Evolutionary conservation across 2,113 vertebrate genomes (phyloP).

Genomic region (Fregata magnificens): DNA sequence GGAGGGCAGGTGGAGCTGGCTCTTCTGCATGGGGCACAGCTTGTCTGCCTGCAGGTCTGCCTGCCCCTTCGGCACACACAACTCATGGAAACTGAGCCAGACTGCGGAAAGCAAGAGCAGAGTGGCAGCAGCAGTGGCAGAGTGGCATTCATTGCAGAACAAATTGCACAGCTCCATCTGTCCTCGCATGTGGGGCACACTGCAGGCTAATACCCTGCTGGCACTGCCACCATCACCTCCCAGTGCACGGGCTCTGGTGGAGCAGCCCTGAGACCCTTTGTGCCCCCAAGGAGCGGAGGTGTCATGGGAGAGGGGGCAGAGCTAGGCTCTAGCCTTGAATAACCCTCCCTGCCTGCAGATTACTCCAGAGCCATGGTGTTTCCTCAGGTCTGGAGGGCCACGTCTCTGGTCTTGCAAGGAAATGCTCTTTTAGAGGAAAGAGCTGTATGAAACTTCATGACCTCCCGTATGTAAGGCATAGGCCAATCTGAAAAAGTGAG

Average conservation of each 20-base stretch:
- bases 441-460: neutral
- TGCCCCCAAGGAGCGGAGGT: neutral
- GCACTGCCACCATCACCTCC: neutral
- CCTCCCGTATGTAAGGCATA: neutral
- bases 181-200: neutral
- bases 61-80: neutral
- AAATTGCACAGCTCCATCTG: neutral
- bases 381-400: neutral
- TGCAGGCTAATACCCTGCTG: neutral
- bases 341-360: neutral
- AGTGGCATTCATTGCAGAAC: neutral
- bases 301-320: neutral
- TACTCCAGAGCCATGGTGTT: neutral
- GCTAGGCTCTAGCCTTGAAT: neutral
- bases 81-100: neutral
- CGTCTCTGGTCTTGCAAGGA: neutral
- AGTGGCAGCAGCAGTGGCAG: neutral
- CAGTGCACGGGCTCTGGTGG: rapidly evolving
- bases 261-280: neutral
- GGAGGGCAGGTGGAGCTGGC: neutral
- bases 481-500: neutral
- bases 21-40: neutral
- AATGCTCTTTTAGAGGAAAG: neutral
- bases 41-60: neutral
- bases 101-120: neutral